A percentile compares a stretch with the other conserved stretches of the same genome.
These are phyloP conservation scores for Micrastur ruficollis DNA, from an alignment of 2,797 vertebrate genomes.

Conservation along the genomic window DNA sequence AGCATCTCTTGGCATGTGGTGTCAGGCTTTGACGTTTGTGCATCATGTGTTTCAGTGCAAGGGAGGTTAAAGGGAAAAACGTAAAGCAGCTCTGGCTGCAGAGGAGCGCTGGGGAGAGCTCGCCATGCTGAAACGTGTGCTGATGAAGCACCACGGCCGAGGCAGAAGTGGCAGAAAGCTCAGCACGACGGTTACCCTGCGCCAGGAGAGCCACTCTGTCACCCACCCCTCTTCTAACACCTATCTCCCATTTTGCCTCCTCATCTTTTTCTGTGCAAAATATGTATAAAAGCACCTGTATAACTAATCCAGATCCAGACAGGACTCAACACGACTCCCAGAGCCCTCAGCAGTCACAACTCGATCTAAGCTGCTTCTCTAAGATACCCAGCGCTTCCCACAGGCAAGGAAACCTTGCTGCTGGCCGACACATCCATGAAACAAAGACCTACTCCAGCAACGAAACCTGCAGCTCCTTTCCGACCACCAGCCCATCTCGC, in stretches of 20 bases:
- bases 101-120: not conserved
- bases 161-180: not conserved
- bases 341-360: not conserved
- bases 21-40: not conserved
- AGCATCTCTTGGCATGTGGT: fast-evolving
- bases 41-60: fast-evolving
- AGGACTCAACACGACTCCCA: not conserved
- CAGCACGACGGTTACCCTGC: not conserved
- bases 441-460: not conserved
- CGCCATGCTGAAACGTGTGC: fast-evolving
- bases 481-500: not conserved
- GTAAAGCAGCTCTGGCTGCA: not conserved
- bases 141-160: not conserved
- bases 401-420: not conserved
- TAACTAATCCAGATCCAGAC: not conserved
- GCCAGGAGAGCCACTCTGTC: not conserved
- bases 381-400: not conserved
- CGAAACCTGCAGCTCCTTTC: not conserved
- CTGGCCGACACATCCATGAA: not conserved
- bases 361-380: not conserved
- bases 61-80: not conserved
- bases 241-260: not conserved
- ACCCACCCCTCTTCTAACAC: not conserved
- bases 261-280: not conserved
- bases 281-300: not conserved